phyloP scores from a whole-genome alignment of 2,888 invertebrate species.

The Desoria tigrina region DNA sequence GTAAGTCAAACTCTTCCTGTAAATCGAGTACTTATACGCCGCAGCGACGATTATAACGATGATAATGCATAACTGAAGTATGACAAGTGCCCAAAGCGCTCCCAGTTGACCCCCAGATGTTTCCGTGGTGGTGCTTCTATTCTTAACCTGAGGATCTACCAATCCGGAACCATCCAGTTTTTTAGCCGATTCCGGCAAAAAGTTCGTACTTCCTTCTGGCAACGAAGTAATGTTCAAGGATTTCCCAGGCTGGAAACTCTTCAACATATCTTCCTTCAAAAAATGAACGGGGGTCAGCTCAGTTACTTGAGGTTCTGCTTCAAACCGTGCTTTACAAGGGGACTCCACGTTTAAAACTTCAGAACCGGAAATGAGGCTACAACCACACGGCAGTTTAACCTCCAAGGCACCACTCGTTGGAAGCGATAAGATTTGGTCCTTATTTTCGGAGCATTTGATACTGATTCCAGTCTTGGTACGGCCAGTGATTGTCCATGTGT shows the following conservation, averaged over 20 bases:
- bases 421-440: too few species aligned
- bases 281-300: conserved; percentile 41
- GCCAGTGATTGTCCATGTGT: conserved; percentile 32
- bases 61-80: conserved; percentile 37
- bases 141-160: too few species aligned
- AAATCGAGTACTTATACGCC: conserved; percentile 28
- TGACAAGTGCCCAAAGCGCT: conserved; percentile 42
- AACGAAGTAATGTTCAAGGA: background rate
- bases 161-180: too few species aligned
- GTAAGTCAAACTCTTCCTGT: conserved; percentile 30
- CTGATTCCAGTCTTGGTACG: too few species aligned
- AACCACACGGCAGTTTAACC: conserved; percentile 39
- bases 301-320: conserved; percentile 13
- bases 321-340: conserved; percentile 27
- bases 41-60: conserved; percentile 27
- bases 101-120: background rate
- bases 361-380: conserved; percentile 35
- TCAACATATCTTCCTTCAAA: conserved; percentile 30
- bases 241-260: background rate
- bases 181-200: background rate
- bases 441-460: too few species aligned
- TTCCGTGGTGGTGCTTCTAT: too few species aligned
- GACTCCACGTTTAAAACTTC: conserved; percentile 32
- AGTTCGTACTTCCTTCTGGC: background rate
- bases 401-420: conserved; percentile 32